Evolutionary conservation across 2,113 vertebrate genomes (phyloP).

Genomic region (Podocnemis expansa): DNA sequence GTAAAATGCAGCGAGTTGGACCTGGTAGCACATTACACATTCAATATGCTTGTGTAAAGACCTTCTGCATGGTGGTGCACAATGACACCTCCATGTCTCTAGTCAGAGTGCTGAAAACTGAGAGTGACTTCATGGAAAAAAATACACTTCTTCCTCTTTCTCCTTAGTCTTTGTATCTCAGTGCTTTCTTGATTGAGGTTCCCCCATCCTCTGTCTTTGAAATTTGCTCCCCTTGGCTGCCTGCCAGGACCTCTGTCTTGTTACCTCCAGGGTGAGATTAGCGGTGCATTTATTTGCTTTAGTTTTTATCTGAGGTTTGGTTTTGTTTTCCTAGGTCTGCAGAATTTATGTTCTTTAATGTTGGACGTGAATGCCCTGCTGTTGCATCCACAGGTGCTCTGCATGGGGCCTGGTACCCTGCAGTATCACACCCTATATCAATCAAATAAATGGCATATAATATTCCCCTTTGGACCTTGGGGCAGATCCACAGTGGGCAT

Average conservation of each 20-base stretch:
- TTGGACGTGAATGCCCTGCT: neutral
- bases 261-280: neutral
- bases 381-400: neutral
- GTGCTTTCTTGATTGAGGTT: neutral
- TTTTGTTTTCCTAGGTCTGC: neutral
- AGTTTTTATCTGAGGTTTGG: neutral
- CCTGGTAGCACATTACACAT: neutral
- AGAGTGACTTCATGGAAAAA: neutral
- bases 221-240: constrained; percentile 9
- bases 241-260: neutral
- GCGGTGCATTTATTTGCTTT: neutral
- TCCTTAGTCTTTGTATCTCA: neutral
- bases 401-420: neutral
- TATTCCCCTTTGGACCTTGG: fast-evolving
- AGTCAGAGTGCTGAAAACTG: neutral
- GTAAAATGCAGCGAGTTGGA: fast-evolving
- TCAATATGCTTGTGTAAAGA: neutral
- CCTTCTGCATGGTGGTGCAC: neutral
- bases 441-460: neutral
- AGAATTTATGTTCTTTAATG: neutral
- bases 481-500: neutral
- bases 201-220: neutral
- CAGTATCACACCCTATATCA: fast-evolving
- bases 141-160: neutral
- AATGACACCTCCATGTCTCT: neutral